Evolutionary conservation across 2,797 vertebrate species (phyloP).

Genomic region (Synaphobranchus kaupii): DNA sequence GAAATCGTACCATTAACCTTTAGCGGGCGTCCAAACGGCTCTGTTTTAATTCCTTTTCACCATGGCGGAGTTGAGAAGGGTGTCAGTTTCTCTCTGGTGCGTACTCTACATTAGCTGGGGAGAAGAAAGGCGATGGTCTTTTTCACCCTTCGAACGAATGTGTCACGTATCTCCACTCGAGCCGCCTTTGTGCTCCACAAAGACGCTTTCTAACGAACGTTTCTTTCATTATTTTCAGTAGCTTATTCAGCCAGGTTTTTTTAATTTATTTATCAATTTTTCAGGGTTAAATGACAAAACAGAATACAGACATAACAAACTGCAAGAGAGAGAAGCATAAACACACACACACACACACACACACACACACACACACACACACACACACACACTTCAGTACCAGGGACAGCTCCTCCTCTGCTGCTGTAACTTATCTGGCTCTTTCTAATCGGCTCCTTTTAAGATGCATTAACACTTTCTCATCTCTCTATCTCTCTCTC

Average conservation of each 20-base stretch:
- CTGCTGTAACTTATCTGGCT: not conserved
- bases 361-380: not conserved
- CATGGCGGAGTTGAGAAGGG: constrained; percentile 51
- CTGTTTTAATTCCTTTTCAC: constrained; percentile 57
- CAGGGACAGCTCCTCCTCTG: not conserved
- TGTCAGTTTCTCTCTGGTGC: not conserved
- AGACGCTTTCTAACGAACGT: not conserved
- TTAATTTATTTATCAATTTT: too few relatives aligned
- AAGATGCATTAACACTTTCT: not conserved
- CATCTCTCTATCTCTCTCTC: not conserved
- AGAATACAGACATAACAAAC: too few relatives aligned
- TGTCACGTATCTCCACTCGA: not conserved
- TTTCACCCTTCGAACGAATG: not conserved
- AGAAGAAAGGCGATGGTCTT: not conserved
- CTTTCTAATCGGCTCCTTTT: not conserved
- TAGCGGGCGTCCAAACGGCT: constrained; percentile 52
- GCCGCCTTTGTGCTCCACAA: not conserved
- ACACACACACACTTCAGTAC: not conserved
- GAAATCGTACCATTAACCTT: constrained; percentile 79
- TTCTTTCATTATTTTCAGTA: not conserved
- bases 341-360: too few relatives aligned
- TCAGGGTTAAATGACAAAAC: too few relatives aligned
- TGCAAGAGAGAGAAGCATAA: too few relatives aligned
- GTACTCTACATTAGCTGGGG: too few relatives aligned
- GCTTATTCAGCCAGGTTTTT: not conserved